Evolutionary conservation across 1,140 invertebrate species (phyloP).

Genomic region (Heliconius melpomene): DNA sequence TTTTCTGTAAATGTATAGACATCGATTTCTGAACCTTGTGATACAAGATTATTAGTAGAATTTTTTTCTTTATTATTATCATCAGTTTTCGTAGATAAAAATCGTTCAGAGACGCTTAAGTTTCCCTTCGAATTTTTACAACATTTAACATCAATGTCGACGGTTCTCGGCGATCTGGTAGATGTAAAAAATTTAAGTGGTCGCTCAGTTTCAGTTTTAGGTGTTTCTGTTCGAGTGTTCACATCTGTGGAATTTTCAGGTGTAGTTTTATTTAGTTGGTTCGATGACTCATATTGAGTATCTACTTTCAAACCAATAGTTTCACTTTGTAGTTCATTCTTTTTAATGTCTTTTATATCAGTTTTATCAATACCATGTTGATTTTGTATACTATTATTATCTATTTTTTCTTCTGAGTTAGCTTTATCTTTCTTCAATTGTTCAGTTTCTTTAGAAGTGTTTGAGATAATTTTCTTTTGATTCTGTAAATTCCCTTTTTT

Average conservation of each 20-base stretch:
- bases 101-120: constrained; percentile 70
- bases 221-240: constrained; percentile 47
- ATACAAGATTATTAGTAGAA: constrained; percentile 58
- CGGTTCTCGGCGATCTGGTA: constrained; percentile 65
- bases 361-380: constrained; percentile 38
- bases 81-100: constrained; percentile 68
- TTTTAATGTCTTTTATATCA: constrained; percentile 36
- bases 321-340: constrained; percentile 37
- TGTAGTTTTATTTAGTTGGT: background rate
- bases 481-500: constrained; percentile 53
- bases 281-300: background rate
- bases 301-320: constrained; percentile 42
- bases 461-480: constrained; percentile 54
- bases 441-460: constrained; percentile 33
- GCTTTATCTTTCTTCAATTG: constrained; percentile 20
- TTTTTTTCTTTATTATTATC: constrained; percentile 66
- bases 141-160: constrained; percentile 75
- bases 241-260: constrained; percentile 29
- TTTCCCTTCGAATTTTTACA: constrained; percentile 76
- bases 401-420: constrained; percentile 23
- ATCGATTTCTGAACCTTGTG: constrained; percentile 72
- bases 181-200: constrained; percentile 77
- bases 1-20: constrained; percentile 78
- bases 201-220: constrained; percentile 66
- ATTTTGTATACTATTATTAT: constrained; percentile 39